Conservation (phyloP, 2,797 vertebrate genomes). For the Rallus crepitans region DNA sequence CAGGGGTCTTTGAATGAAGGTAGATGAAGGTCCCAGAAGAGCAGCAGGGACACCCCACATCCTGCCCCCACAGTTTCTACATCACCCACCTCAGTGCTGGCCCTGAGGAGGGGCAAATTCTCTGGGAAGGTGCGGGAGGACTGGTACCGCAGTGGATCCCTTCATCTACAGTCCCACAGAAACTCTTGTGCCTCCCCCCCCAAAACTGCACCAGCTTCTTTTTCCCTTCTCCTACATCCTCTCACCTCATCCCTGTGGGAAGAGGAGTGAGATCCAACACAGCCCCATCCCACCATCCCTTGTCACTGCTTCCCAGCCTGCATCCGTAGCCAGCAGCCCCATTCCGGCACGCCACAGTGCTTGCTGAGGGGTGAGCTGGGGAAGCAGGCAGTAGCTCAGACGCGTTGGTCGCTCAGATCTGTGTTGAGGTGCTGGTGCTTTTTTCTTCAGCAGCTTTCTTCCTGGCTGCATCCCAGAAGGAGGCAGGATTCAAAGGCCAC, state of each 20-base stretch:
- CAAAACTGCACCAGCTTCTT: neutral
- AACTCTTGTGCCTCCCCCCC: neutral
- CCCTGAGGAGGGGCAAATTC: neutral
- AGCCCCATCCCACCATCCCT: neutral
- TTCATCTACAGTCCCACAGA: neutral
- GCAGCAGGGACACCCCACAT: neutral
- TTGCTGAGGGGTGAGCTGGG: neutral
- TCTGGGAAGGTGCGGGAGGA: neutral
- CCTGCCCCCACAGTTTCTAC: neutral
- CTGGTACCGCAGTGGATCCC: neutral
- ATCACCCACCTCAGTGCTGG: neutral
- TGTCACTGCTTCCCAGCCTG: neutral
- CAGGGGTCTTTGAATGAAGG: neutral
- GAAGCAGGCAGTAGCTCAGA: neutral
- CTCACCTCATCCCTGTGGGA: neutral
- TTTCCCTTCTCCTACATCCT: neutral
- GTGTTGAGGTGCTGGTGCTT: neutral
- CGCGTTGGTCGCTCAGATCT: neutral
- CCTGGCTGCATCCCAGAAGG: neutral
- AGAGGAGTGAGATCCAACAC: neutral
- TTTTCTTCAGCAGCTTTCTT: slow-evolving; percentile 13
- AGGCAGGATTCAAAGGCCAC: neutral
- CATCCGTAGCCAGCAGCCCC: neutral
- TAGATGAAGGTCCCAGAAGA: neutral
- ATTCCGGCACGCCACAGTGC: neutral